Evolutionary conservation across 2,797 vertebrate species (phyloP), one percentile per base, ranked within the genome.

Genomic region (Alauda arvensis): DNA sequence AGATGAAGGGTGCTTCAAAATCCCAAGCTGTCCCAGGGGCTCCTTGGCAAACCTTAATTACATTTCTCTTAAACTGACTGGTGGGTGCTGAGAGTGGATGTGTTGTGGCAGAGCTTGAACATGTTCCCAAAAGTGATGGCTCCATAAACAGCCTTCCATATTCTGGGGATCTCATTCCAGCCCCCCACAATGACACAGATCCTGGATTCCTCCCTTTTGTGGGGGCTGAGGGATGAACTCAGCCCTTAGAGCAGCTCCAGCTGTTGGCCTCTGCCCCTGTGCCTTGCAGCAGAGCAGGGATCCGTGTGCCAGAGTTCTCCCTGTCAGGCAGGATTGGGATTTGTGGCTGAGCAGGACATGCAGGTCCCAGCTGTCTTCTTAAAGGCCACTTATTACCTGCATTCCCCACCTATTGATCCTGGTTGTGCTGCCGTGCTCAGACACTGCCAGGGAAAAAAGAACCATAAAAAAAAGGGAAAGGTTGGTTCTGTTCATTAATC

Each of bases 401-500:
- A 4, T 62, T 77, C 71, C 69, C 33, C 53, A 65, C 46, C 26
- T 57, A 31, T 71, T 83, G 88, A 89, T 87, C 75, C 76, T 52
- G 33, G 49, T 59, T 85, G 66, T 91, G 63, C 72, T 45, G 81
- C 83, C 10, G 6, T 45, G 80, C 71, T 88, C 83, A 70, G 42
- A 79, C 31, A 34, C 61, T 0, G 1, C 62, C 45, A 24, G 76
- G 56, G 34, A 71, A 74, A 40, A 89, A 80, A 71, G 51, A 25
- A 33, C 60, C 55, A 26, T 71, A 33, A 74, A 63, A 75, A 62
- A 23, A 21, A 18, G 12, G 29, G 23, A 37, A 23, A 39, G 60
- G 31, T 37, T 77, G 60, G 23, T 76, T 81, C 68, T 91, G 77
- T 85, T 85, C 77, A 46, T 93, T 90, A 72, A 93, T 94, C 93